phyloP scores from a whole-genome alignment of 2,888 invertebrate species.

The Drosophila cognata region DNA sequence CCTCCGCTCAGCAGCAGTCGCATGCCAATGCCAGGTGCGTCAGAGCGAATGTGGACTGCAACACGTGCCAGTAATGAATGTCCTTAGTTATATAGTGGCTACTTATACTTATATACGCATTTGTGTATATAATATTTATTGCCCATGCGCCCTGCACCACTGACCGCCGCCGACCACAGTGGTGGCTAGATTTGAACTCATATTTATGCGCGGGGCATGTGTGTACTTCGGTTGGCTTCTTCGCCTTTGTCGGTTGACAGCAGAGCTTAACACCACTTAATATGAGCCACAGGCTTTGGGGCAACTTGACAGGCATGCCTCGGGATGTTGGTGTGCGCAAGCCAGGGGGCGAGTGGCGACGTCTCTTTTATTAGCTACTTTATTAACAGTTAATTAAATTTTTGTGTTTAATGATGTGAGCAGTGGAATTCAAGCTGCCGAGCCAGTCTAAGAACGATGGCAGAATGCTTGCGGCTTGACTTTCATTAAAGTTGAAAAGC shows the following conservation, averaged over 20 bases:
- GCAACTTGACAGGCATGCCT: slow-evolving; percentile 63
- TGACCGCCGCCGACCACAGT: slow-evolving; percentile 1
- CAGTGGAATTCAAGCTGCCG: slow-evolving; percentile 18
- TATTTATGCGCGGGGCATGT: slow-evolving; percentile 5
- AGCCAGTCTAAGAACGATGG: slow-evolving; percentile 22
- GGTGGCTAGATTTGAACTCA: slow-evolving; percentile 14
- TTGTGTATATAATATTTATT: slow-evolving; percentile 55
- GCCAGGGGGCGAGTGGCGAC: slow-evolving; percentile 3
- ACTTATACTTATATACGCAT: neutral
- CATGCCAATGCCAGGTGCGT: slow-evolving; percentile 40
- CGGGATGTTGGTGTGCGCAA: neutral
- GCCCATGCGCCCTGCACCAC: slow-evolving; percentile 30
- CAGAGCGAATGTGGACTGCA: slow-evolving; percentile 13
- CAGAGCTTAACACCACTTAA: slow-evolving; percentile 72
- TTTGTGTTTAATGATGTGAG: slow-evolving; percentile 74
- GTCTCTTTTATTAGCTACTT: slow-evolving; percentile 70
- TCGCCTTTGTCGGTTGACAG: slow-evolving; percentile 57
- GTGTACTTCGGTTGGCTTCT: neutral
- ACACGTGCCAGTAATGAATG: slow-evolving; percentile 25
- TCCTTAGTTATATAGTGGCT: slow-evolving; percentile 18
- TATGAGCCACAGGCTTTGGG: slow-evolving; percentile 66
- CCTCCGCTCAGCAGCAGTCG: neutral
- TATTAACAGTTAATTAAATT: slow-evolving; percentile 80
- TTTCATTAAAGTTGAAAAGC: slow-evolving; percentile 52
- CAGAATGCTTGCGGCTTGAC: slow-evolving; percentile 68